Evolutionary conservation across 2,888 invertebrate genomes (phyloP).

Genomic region (Acanthoscelides obtectus): DNA sequence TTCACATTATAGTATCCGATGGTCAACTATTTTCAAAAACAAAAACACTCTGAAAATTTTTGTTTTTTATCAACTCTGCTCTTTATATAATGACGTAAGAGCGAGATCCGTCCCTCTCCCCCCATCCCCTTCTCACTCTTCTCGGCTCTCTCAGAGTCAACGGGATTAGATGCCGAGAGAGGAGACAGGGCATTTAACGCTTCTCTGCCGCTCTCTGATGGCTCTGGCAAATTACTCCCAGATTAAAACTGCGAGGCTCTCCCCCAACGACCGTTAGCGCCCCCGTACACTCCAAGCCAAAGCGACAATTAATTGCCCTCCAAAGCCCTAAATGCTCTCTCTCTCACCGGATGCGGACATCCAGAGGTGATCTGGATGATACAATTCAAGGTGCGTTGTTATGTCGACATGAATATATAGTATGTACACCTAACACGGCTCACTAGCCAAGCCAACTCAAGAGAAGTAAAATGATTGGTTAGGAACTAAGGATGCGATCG

Average conservation of each 20-base stretch:
- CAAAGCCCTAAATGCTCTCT: background rate
- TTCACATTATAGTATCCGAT: too few species aligned
- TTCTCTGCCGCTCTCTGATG: constrained; percentile 30
- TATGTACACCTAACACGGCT: too few species aligned
- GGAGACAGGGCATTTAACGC: constrained; percentile 1
- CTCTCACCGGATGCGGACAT: background rate
- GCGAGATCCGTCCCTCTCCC: constrained; percentile 1
- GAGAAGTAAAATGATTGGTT: too few species aligned
- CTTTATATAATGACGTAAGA: background rate
- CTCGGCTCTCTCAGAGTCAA: background rate
- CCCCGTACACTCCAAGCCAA: constrained; percentile 40
- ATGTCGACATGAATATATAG: too few species aligned
- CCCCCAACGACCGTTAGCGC: constrained; percentile 44
- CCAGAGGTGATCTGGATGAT: background rate
- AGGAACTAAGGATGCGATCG: too few species aligned
- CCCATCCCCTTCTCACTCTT: too few species aligned
- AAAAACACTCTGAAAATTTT: too few species aligned
- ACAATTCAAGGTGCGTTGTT: background rate
- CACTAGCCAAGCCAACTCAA: too few species aligned
- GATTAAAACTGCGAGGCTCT: constrained; percentile 45
- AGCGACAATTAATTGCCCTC: constrained; percentile 36
- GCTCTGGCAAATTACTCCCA: constrained; percentile 46
- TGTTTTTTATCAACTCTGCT: too few species aligned
- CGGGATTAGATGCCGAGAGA: background rate
- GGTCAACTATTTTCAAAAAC: too few species aligned